Evolutionary conservation across 2,888 invertebrate species (phyloP).

Genomic region (Muschampia plurimacula): DNA sequence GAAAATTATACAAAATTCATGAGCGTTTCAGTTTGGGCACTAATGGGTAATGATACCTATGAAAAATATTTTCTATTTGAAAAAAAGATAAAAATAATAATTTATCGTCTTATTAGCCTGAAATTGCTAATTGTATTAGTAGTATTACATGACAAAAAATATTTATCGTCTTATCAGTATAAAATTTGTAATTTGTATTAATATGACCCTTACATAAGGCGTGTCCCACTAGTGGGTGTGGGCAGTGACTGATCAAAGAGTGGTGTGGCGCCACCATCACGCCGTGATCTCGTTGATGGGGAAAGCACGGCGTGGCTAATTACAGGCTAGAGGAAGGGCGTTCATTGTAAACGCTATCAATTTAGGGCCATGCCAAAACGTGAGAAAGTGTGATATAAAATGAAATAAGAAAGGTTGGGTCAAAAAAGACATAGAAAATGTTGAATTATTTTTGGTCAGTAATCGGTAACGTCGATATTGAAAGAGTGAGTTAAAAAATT

Average conservation of each 20-base stretch:
- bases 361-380: constrained; percentile 33
- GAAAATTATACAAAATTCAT: too few species aligned
- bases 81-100: too few species aligned
- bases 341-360: constrained; percentile 32
- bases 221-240: constrained; percentile 41
- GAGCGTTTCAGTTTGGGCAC: too few species aligned
- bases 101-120: background rate
- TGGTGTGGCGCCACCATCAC: constrained; percentile 45
- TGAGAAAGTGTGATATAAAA: constrained; percentile 25
- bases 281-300: constrained; percentile 20
- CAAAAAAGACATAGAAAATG: background rate
- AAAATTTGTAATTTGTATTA: too few species aligned
- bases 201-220: constrained; percentile 6
- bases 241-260: constrained; percentile 52
- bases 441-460: background rate
- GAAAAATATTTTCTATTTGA: too few species aligned
- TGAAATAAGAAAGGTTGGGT: background rate
- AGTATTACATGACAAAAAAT: constrained; percentile 1
- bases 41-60: too few species aligned
- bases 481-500: too few species aligned
- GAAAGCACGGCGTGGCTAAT: constrained; percentile 36
- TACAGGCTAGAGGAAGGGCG: constrained; percentile 24
- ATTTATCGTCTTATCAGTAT: too few species aligned
- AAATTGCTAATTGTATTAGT: constrained; percentile 10
- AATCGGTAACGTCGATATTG: too few species aligned